Evolutionary conservation across 2,888 invertebrate genomes (phyloP).

Genomic region (Drosophila neotestacea): DNA sequence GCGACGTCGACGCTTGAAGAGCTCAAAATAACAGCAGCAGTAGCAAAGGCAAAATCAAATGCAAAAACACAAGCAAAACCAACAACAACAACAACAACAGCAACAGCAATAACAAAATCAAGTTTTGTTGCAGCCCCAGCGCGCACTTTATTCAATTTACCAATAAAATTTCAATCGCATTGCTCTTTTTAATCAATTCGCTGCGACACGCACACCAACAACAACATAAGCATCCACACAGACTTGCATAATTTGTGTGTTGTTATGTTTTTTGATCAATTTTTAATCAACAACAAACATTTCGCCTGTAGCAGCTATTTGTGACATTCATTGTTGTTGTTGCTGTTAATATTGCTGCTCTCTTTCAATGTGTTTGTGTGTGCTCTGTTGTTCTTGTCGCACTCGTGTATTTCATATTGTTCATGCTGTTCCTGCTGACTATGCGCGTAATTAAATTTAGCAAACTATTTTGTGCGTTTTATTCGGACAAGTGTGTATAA

Average conservation of each 20-base stretch:
- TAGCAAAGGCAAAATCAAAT: conserved; percentile 5
- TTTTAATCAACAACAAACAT: conserved; percentile 56
- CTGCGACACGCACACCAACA: conserved; percentile 56
- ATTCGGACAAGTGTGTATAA: conserved; percentile 44
- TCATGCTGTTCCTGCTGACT: conserved; percentile 30
- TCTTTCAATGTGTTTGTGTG: conserved; percentile 6
- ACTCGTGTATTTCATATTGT: neutral
- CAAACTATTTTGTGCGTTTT: conserved; percentile 51
- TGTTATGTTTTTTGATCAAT: conserved; percentile 76
- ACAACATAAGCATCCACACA: conserved; percentile 18
- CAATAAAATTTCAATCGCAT: conserved; percentile 84
- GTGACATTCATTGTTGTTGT: conserved; percentile 36
- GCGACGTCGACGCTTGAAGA: conserved; percentile 29
- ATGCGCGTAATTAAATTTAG: conserved; percentile 71
- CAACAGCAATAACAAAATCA: conserved; percentile 34
- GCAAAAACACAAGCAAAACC: conserved; percentile 9
- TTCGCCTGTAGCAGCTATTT: conserved; percentile 34
- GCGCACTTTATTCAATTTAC: conserved; percentile 83
- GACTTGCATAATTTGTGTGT: conserved; percentile 71
- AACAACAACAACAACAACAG: neutral
- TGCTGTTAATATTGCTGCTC: conserved; percentile 11
- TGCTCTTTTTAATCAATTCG: conserved; percentile 84
- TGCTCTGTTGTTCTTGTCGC: neutral
- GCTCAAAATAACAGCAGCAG: conserved; percentile 14
- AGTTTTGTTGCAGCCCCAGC: conserved; percentile 56